Percentiles rank a stretch among this genome's conserved stretches.
These are phyloP conservation scores for Pteruthius melanotis DNA, from an alignment of 2,113 vertebrate genomes.

Conservation along the genomic window DNA sequence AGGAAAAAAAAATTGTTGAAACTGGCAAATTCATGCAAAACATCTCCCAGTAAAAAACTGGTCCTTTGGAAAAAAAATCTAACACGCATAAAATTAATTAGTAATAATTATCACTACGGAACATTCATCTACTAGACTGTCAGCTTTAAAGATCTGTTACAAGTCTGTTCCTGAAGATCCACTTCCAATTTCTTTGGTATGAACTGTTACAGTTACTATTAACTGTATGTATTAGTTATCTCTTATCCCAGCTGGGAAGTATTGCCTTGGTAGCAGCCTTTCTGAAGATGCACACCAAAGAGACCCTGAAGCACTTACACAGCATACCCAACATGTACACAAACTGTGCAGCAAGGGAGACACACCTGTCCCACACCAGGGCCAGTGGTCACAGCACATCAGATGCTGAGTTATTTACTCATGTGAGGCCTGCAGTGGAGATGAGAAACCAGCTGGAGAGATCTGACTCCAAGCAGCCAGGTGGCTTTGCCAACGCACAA, in stretches of 20 bases:
- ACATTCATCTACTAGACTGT: neutral
- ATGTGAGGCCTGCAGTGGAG: neutral
- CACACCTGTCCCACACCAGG: neutral
- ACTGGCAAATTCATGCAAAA: neutral
- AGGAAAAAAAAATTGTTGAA: neutral
- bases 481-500: neutral
- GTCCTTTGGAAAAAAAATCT: neutral
- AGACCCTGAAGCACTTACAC: neutral
- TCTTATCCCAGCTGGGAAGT: neutral
- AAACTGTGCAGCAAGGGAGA: neutral
- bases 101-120: neutral
- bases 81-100: neutral
- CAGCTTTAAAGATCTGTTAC: neutral
- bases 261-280: neutral
- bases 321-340: no score
- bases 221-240: neutral
- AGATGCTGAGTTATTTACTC: neutral
- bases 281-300: neutral
- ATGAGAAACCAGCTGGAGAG: neutral
- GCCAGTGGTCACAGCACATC: neutral
- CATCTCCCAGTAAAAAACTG: neutral
- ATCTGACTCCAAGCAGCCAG: neutral
- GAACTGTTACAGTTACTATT: neutral
- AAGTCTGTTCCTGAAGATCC: neutral
- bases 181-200: neutral